Conservation (phyloP, 2,888 invertebrate genomes). For the Thelaira solivaga region DNA sequence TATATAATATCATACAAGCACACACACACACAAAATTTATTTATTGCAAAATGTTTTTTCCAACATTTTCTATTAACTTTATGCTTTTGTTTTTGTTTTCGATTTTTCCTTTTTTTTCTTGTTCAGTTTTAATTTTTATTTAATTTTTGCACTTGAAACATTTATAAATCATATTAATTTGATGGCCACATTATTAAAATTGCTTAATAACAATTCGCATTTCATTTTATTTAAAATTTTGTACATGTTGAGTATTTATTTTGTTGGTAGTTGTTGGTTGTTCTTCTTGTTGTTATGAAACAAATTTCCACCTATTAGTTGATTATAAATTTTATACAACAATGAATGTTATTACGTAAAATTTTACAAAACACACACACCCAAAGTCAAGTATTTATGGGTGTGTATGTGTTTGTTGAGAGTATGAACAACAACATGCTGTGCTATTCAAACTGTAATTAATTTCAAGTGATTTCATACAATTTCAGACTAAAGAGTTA, state of each 20-base stretch:
- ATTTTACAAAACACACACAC: conserved; percentile 20
- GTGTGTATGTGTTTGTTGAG: neutral
- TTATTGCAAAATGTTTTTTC: no score
- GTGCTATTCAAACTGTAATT: conserved; percentile 61
- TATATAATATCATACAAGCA: no score
- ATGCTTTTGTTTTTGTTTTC: neutral
- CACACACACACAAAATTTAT: no score
- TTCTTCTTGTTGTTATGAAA: conserved; percentile 5
- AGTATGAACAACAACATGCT: conserved; percentile 29
- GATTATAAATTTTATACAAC: conserved; percentile 58
- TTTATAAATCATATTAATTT: conserved; percentile 60
- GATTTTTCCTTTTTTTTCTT: neutral
- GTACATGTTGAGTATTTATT: neutral
- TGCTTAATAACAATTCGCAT: conserved; percentile 44
- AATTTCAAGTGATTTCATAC: conserved; percentile 63
- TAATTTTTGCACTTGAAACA: conserved; percentile 13
- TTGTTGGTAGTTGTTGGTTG: conserved; percentile 2
- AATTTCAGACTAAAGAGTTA: conserved; percentile 60
- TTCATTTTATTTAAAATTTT: conserved; percentile 51
- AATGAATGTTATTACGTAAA: conserved; percentile 13
- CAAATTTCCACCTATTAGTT: conserved; percentile 55
- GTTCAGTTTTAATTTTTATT: neutral
- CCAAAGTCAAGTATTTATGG: neutral
- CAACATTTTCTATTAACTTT: neutral
- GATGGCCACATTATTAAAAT: conserved; percentile 59